Base-by-base conservation (phyloP, 2,888 invertebrate genomes). In the Anoncus sp. region DNA sequence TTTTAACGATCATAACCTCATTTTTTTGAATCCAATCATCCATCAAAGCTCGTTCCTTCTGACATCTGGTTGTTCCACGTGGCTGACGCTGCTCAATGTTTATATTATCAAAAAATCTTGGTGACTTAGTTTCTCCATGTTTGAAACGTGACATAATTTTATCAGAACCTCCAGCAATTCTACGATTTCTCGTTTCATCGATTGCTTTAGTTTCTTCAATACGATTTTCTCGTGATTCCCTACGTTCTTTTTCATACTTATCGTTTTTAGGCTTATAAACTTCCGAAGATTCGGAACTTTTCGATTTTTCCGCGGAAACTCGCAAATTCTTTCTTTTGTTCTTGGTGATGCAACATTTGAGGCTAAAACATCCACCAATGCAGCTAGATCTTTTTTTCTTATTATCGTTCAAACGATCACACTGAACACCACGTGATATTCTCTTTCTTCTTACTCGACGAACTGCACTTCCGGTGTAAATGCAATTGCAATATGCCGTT, bases 361-460 rank as follows among this genome's bases (percentile, higher is more conserved):
- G 53, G 14, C 63, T 67, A 18, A 83, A 83, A 66, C 80, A 84
- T 49, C 59, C 80, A 4, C 81, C 67, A 20, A 76, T 66, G 24
- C 14, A 74, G 40, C 53, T 55, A 10, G 40, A 31, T 51, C 66
- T 71, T n/a, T 24, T 49, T 18, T 24, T 67, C n/a, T 71, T 76
- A 10, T 31, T 45, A 1, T 62, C 67, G 45, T 35, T 59, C 14
- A 22, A n/a, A 12, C 10, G 22, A 5, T 84, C 75, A 22, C 72
- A 85, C 22, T 87, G 87, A 6, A 83, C 76, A 3, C 85, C 85
- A 31, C 84, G 75, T 4, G 86, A 86, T 57, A 85, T 83, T 38
- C 69, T 83, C 43, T 84, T 85, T 47, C 24, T 81, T 22, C 53
- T 77, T 47, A 57, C 51, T 27, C 38, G 49, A 24, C 74, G 77